phyloP scores from a whole-genome alignment of 2,113 vertebrate genomes.

The Phodopus roborovskii region DNA sequence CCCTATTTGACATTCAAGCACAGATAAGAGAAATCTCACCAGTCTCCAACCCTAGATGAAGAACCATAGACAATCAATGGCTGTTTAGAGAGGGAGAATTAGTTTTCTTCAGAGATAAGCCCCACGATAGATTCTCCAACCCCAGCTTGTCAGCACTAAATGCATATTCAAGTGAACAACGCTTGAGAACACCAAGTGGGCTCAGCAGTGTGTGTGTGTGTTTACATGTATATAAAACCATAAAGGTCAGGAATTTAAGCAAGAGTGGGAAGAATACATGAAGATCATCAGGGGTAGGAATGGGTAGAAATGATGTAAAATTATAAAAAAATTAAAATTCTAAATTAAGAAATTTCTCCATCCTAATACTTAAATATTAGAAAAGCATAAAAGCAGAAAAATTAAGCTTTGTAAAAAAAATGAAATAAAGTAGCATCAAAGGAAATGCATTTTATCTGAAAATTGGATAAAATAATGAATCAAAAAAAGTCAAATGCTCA shows the following conservation, averaged over 20 bases:
- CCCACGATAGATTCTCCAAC: neutral
- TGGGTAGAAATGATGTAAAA: neutral
- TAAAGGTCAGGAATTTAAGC: neutral
- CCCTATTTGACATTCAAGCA: neutral
- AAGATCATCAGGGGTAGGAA: neutral
- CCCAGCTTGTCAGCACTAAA: neutral
- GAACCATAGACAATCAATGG: neutral
- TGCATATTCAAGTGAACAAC: neutral
- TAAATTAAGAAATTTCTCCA: neutral
- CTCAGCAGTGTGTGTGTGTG: neutral
- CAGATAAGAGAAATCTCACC: neutral
- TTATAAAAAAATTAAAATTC: neutral
- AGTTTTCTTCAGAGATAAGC: neutral
- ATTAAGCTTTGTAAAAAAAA: neutral
- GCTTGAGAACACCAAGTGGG: neutral
- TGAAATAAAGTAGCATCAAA: neutral
- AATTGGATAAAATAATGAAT: neutral
- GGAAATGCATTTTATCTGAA: neutral
- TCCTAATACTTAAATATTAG: neutral
- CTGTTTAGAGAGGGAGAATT: neutral
- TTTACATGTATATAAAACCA: neutral
- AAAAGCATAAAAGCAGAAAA: constrained; percentile 43
- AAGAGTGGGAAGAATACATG: neutral
- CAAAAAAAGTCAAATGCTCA: neutral
- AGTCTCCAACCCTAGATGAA: neutral